A percentile compares a stretch with the other conserved stretches of the same genome.
phyloP scores from a whole-genome alignment of 2,113 vertebrate genomes.

The Cottus gobio region DNA sequence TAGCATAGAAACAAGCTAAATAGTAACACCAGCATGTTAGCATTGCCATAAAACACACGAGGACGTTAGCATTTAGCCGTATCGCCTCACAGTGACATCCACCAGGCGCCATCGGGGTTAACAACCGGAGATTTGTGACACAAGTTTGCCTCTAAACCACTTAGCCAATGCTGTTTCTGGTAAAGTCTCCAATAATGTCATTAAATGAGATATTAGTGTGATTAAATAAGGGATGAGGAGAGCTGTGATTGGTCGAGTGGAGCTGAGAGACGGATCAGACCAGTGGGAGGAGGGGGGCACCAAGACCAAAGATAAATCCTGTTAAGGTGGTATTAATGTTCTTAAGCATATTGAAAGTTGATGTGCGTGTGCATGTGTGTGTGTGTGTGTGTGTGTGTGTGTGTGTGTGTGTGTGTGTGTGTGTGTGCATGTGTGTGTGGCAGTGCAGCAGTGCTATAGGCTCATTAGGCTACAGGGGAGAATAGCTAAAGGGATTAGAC shows the following conservation, averaged over 20 bases:
- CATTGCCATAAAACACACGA: neutral
- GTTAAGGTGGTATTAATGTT: constrained; percentile 71
- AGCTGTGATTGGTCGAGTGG: constrained; percentile 8
- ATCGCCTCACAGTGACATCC: too few relatives aligned
- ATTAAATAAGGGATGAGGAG: constrained; percentile 38
- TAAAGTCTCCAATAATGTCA: constrained; percentile 38
- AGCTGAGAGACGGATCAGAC: constrained; percentile 2
- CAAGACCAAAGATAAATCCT: constrained; percentile 61
- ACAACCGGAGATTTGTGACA: constrained; percentile 27
- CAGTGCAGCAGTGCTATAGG: constrained; percentile 49
- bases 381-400: neutral
- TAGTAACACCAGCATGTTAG: neutral
- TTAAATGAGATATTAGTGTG: constrained; percentile 39
- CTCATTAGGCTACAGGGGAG: constrained; percentile 77
- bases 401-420: neutral
- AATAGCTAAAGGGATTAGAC: constrained; percentile 79
- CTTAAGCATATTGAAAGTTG: constrained; percentile 57
- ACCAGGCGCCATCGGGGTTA: too few relatives aligned
- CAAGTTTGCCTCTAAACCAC: constrained; percentile 28
- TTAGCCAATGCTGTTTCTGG: constrained; percentile 43
- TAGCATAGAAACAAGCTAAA: neutral
- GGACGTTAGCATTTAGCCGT: neutral
- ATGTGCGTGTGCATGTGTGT: constrained; percentile 16
- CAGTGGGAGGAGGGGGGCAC: constrained; percentile 13
- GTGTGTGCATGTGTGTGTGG: too few relatives aligned